These are phyloP conservation scores for Schlechtendalia chinensis DNA, from an alignment of 1,140 invertebrate genomes.

Conservation along the genomic window DNA sequence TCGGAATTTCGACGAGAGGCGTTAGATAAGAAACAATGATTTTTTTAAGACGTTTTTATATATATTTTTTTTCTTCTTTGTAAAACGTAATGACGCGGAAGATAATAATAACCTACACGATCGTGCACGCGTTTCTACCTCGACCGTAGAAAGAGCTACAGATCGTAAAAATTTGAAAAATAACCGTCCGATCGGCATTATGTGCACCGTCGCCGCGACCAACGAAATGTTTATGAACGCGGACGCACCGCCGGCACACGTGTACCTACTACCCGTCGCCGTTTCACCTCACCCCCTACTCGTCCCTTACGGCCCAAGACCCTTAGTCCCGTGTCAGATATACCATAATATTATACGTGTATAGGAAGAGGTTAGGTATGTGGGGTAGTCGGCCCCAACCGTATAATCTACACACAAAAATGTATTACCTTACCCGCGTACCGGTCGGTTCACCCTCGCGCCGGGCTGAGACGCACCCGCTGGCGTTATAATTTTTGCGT, in stretches of 20 bases:
- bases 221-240: not conserved
- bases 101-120: too few relatives aligned
- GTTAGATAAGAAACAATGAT: too few relatives aligned
- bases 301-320: not conserved
- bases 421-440: not conserved
- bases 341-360: not conserved
- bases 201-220: not conserved
- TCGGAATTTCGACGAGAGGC: too few relatives aligned
- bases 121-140: too few relatives aligned
- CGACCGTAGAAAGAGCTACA: not conserved
- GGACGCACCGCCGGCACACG: not conserved
- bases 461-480: not conserved
- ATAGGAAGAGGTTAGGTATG: too few relatives aligned
- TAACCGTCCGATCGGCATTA: constrained; percentile 13
- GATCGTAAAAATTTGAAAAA: constrained; percentile 19
- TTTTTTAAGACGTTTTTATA: too few relatives aligned
- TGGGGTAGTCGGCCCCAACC: not conserved
- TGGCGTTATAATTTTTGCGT: too few relatives aligned
- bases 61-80: too few relatives aligned
- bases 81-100: too few relatives aligned
- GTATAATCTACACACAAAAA: not conserved
- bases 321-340: not conserved
- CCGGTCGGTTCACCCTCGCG: not conserved
- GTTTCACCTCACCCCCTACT: not conserved
- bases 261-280: not conserved